Evolutionary conservation across 2,797 vertebrate species (phyloP).

Genomic region (Orientallactaga sibirica): DNA sequence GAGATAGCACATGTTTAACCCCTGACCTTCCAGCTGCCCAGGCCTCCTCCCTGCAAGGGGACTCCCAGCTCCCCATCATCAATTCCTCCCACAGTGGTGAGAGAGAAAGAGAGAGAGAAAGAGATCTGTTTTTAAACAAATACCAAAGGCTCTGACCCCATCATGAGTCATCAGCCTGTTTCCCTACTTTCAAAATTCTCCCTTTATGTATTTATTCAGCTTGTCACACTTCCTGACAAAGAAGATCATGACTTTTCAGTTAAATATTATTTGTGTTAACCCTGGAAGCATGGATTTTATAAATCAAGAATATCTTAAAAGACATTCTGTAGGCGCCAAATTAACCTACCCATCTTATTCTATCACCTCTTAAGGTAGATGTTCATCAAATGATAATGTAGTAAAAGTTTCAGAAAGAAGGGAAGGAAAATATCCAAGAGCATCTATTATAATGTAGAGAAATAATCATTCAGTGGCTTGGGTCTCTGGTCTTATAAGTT

Average conservation of each 20-base stretch:
- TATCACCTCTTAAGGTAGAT: neutral
- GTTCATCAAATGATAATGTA: slow-evolving; percentile 35
- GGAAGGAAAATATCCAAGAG: neutral
- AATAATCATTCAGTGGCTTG: slow-evolving; percentile 27
- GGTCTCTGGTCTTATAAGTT: neutral
- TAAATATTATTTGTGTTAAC: slow-evolving; percentile 64
- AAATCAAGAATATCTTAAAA: slow-evolving; percentile 30
- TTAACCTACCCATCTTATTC: neutral
- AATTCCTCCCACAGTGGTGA: slow-evolving; percentile 69
- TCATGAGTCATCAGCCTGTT: slow-evolving; percentile 79
- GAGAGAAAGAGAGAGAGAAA: slow-evolving; percentile 56
- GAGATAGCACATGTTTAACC: slow-evolving; percentile 84
- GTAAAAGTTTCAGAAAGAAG: neutral
- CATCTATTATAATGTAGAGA: neutral
- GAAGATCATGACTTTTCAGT: slow-evolving; percentile 65
- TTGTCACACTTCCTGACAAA: slow-evolving; percentile 78
- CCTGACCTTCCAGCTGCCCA: slow-evolving; percentile 84
- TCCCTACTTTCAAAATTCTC: slow-evolving; percentile 74
- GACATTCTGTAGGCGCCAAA: neutral
- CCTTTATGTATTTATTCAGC: slow-evolving; percentile 82
- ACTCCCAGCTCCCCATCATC: slow-evolving; percentile 79
- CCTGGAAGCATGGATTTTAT: slow-evolving; percentile 61
- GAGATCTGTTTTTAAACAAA: slow-evolving; percentile 85
- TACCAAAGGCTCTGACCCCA: slow-evolving; percentile 77
- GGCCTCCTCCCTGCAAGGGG: slow-evolving; percentile 72